Evolutionary conservation across 2,113 vertebrate genomes (phyloP).

Genomic region (Prochilodus magdalenae): DNA sequence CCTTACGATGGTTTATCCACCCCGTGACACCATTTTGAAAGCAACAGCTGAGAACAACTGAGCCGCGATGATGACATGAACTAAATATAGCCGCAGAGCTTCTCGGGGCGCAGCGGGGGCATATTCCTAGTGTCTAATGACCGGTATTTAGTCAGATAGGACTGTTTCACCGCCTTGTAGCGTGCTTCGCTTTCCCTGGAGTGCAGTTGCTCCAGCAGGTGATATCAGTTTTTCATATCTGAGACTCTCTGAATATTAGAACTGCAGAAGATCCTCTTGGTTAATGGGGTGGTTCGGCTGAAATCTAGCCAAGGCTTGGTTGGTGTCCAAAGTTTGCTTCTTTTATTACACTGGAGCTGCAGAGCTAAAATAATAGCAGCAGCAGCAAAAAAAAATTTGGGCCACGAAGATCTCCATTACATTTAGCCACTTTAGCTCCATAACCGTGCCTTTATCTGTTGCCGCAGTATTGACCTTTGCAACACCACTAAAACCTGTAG

Average conservation of each 20-base stretch:
- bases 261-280: neutral
- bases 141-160: neutral
- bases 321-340: no score
- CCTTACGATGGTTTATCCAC: conserved; percentile 55
- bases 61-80: conserved; percentile 56
- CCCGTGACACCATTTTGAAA: conserved; percentile 62
- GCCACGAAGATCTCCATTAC: no score
- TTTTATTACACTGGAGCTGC: no score
- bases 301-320: no score
- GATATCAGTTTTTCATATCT: neutral
- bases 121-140: conserved; percentile 36
- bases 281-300: neutral
- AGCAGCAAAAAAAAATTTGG: no score
- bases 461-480: no score
- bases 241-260: neutral
- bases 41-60: conserved; percentile 70
- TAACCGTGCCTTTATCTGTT: no score
- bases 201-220: no score
- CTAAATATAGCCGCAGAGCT: conserved; percentile 68
- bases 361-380: no score
- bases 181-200: neutral
- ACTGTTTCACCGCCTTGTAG: neutral
- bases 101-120: conserved; percentile 33
- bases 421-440: no score
- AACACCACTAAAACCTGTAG: no score